Conservation (phyloP, 2,888 invertebrate species). For the Drosophila robusta region DNA sequence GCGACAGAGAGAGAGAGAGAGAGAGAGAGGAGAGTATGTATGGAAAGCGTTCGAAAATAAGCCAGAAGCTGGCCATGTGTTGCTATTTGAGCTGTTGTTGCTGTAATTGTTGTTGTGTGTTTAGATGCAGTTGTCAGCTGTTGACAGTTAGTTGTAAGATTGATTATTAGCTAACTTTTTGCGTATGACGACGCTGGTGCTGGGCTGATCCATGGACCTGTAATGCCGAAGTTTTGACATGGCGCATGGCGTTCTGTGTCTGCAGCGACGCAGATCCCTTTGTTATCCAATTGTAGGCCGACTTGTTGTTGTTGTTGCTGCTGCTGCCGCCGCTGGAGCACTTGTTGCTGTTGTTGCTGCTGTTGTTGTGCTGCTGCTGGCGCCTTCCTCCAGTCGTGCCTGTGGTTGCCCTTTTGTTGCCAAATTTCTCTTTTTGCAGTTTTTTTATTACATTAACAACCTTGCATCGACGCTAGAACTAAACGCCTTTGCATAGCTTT, state of each 20-base stretch:
- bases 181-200: conserved; percentile 83
- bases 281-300: conserved; percentile 22
- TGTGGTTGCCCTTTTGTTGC: not conserved
- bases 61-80: not conserved
- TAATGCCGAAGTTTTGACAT: conserved; percentile 92
- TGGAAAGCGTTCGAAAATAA: conserved; percentile 12
- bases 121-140: not conserved
- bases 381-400: not conserved
- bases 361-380: conserved; percentile 1
- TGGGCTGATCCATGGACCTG: conserved; percentile 88
- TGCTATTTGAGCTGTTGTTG: conserved; percentile 6
- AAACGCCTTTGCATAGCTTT: conserved; percentile 12
- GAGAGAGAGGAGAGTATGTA: not conserved
- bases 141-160: conserved; percentile 10
- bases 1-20: not conserved
- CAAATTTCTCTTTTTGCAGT: not conserved
- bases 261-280: conserved; percentile 67
- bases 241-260: conserved; percentile 86
- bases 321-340: not conserved
- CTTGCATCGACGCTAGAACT: not conserved
- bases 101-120: conserved; percentile 4
- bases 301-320: not conserved
- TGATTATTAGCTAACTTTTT: conserved; percentile 82
- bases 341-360: not conserved
- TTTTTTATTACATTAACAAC: conserved; percentile 12